Conservation (phyloP, 2,797 vertebrate species). For the Enteromius argenteus region DNA sequence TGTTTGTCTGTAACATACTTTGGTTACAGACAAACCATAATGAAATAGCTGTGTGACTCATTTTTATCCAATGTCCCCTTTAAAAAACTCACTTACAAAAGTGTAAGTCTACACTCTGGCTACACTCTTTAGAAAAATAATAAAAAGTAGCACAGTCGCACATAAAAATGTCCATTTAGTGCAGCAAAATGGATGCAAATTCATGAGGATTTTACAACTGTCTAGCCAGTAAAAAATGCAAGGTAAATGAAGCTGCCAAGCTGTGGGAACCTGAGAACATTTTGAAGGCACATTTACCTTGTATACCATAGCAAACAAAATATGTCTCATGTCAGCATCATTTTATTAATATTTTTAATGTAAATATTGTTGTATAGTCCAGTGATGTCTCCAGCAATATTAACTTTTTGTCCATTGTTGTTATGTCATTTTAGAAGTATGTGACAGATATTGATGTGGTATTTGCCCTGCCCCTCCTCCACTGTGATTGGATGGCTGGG, state of each 20-base stretch:
- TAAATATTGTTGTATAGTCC: not conserved
- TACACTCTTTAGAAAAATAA: not conserved
- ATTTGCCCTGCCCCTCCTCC: not conserved
- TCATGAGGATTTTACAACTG: not conserved
- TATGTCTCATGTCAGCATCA: too few relatives aligned
- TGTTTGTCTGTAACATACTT: not conserved
- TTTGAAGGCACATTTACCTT: too few relatives aligned
- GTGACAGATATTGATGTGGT: not conserved
- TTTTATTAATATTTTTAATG: too few relatives aligned
- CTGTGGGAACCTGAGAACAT: not conserved
- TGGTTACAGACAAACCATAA: not conserved
- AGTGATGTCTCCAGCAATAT: not conserved
- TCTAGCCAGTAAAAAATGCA: not conserved
- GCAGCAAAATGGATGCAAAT: not conserved
- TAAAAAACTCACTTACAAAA: too few relatives aligned
- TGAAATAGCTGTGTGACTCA: not conserved
- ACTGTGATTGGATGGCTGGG: not conserved
- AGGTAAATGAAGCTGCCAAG: not conserved
- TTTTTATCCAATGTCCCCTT: not conserved
- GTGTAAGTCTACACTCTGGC: not conserved
- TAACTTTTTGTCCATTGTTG: not conserved
- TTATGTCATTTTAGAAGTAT: not conserved
- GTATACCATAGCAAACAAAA: too few relatives aligned
- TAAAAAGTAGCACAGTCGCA: not conserved
- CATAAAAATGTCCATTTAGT: not conserved